phyloP scores from a whole-genome alignment of 2,888 invertebrate genomes.

The Athalia rosae region DNA sequence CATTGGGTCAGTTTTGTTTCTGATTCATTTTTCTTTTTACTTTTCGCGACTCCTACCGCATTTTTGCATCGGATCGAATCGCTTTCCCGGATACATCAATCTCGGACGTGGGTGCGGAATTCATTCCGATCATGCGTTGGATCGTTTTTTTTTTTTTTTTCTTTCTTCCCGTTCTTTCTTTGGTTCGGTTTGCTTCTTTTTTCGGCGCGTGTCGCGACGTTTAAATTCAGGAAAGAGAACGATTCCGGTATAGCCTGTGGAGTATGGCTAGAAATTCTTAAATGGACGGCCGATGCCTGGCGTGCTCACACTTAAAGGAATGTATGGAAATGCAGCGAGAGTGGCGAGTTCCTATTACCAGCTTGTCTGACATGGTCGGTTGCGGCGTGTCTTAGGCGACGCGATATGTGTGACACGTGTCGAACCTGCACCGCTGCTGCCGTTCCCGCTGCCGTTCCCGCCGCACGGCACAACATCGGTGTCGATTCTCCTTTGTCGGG shows the following conservation, averaged over 20 bases:
- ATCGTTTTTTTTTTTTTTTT: not conserved
- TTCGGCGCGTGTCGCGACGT: conserved; percentile 34
- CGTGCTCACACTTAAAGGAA: conserved; percentile 3
- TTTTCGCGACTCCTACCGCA: not conserved
- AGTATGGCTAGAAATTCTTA: conserved; percentile 30
- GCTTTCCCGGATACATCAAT: conserved; percentile 6
- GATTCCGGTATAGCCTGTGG: conserved; percentile 23
- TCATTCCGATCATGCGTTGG: not conserved
- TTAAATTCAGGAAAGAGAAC: conserved; percentile 33
- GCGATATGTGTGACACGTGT: conserved; percentile 36
- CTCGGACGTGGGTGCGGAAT: not conserved
- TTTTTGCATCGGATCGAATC: conserved; percentile 15
- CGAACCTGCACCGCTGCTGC: conserved; percentile 9
- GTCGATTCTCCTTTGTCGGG: conserved; percentile 26
- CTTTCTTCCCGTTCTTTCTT: not conserved
- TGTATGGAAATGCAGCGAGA: conserved; percentile 37
- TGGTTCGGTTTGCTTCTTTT: not conserved
- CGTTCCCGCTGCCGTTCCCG: no score
- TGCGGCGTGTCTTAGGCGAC: conserved; percentile 1
- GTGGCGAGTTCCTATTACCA: conserved; percentile 34
- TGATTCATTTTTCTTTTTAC: not conserved
- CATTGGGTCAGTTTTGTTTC: not conserved
- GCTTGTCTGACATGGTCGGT: conserved; percentile 10
- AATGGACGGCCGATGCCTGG: not conserved
- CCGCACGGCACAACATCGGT: conserved; percentile 7